These are phyloP conservation scores for Temnothorax longispinosus DNA, from an alignment of 1,140 invertebrate species.

Conservation along the genomic window DNA sequence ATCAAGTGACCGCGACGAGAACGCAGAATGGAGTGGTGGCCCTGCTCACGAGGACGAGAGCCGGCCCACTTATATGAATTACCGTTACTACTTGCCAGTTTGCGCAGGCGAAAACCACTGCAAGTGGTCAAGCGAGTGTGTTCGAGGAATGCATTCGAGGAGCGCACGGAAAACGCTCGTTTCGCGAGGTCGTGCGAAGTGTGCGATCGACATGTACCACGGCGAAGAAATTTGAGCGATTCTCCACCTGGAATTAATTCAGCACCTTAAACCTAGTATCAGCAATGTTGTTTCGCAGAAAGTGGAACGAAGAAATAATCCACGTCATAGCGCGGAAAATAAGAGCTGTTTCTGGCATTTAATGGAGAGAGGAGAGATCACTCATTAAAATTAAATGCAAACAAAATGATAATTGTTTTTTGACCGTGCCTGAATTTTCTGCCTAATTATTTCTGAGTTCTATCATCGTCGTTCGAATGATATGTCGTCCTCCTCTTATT, in stretches of 20 bases:
- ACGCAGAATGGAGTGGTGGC: background rate
- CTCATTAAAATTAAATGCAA: background rate
- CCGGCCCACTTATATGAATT: constrained; percentile 54
- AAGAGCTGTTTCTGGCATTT: background rate
- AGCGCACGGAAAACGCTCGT: background rate
- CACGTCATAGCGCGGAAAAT: background rate
- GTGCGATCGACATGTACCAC: too few relatives aligned
- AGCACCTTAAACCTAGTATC: background rate
- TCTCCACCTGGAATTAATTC: background rate
- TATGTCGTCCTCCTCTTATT: background rate
- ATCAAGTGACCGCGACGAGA: constrained; percentile 61
- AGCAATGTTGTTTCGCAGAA: background rate
- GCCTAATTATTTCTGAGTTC: background rate
- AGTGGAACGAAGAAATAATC: background rate
- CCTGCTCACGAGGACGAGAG: constrained; percentile 32
- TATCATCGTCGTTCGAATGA: background rate
- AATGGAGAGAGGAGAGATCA: background rate
- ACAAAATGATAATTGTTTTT: background rate
- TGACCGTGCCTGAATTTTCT: background rate
- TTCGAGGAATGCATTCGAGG: constrained; percentile 12
- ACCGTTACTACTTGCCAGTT: constrained; percentile 55
- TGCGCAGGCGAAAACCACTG: constrained; percentile 27
- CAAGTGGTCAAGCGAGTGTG: background rate
- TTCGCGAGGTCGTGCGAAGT: background rate
- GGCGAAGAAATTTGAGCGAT: background rate